Evolutionary conservation across 2,888 invertebrate genomes (phyloP).

Genomic region (Drosophila meridiana): DNA sequence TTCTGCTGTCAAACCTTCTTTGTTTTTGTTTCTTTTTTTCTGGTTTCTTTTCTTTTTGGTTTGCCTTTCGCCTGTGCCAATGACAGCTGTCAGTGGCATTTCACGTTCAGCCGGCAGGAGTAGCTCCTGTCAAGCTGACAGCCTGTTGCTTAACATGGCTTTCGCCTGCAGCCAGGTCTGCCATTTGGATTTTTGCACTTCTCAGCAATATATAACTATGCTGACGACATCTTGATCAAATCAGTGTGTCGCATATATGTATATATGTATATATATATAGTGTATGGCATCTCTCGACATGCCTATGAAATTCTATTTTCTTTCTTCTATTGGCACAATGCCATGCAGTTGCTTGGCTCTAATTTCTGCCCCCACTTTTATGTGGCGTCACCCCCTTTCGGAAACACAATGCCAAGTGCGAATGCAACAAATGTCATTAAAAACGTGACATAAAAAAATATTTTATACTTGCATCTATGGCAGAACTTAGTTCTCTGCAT

Average conservation of each 20-base stretch:
- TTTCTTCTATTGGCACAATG: constrained; percentile 31
- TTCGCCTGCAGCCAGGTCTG: constrained; percentile 41
- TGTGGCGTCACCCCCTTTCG: neutral
- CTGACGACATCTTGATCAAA: constrained; percentile 14
- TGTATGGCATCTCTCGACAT: neutral
- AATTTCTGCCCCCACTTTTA: constrained; percentile 24
- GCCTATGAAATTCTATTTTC: neutral
- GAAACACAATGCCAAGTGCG: constrained; percentile 52
- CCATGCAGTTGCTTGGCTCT: constrained; percentile 24
- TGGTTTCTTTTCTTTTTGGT: constrained; percentile 3
- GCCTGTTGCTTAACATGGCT: constrained; percentile 66
- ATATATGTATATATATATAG: neutral
- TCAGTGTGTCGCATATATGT: neutral
- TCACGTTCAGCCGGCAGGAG: constrained; percentile 53
- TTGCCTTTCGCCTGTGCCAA: constrained; percentile 39
- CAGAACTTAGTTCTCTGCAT: constrained; percentile 36
- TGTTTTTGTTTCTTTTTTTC: neutral
- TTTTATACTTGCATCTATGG: constrained; percentile 59
- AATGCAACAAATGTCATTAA: constrained; percentile 80
- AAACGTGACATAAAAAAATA: constrained; percentile 76
- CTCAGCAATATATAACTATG: constrained; percentile 11
- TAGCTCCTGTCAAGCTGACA: constrained; percentile 59
- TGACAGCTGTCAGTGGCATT: constrained; percentile 76
- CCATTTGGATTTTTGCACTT: constrained; percentile 5
- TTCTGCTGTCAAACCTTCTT: constrained; percentile 22